Evolutionary conservation across 2,113 vertebrate genomes (phyloP), one percentile per base, ranked within the genome.

Genomic region (Larimichthys crocea): DNA sequence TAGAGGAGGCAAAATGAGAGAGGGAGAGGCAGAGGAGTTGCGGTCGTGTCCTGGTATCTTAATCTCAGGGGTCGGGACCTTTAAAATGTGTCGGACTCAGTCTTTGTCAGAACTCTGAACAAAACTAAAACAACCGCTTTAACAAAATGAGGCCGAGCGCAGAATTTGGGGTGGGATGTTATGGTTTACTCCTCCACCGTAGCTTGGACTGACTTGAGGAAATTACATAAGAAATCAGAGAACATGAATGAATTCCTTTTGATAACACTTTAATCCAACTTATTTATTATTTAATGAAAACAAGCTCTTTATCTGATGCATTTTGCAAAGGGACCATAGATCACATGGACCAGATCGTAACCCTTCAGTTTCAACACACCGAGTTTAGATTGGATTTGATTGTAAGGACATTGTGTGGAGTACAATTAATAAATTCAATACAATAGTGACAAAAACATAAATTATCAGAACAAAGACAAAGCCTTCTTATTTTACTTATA

Each of bases 51-150:
- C 61, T 52, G 72, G 62, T 60, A 64, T 85, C 67, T n/a, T 84
- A 81, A 86, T 76, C 67, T 79, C 62, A 83, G 29, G 42, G 71
- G 79, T 72, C 69, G 52, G 46, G 77, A 63, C 61, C 62, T 55
- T 40, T 56, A 50, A 73, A 86, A 57, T 83, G 75, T 61, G 78
- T 75, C 70, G 31, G 22, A 35, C 55, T 61, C 44, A 52, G 55
- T 80, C 60, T 50, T 49, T 75, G 69, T 22, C 29, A 61, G 6
- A 49, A 63, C 67, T 75, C 26, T 48, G n/a, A 52, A 48, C 50
- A 74, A 74, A 74, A 79, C 52, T 61, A 72, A 85, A 66, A 74
- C 44, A n/a, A 14, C 19, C 22, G n/a, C 6, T n/a, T 14, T 8
- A 24, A 57, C 62, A 10, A 14, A 31, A 7, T 46, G 46, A 61